These are phyloP conservation scores for Nomada flava DNA, from an alignment of 2,888 invertebrate genomes.

Conservation along the genomic window DNA sequence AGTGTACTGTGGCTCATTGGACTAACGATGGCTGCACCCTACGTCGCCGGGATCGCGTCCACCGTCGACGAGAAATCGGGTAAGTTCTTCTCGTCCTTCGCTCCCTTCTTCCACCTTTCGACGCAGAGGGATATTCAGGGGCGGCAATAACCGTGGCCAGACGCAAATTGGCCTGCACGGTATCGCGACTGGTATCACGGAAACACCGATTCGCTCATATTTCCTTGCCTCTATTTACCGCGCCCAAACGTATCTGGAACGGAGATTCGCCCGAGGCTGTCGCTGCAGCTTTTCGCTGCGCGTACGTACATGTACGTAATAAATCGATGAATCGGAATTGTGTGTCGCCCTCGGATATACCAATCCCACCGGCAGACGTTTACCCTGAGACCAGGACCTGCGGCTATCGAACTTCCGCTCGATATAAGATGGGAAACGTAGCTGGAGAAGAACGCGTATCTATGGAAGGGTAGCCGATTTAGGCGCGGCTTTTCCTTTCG, in stretches of 20 bases:
- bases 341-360: background rate
- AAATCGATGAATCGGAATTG: constrained; percentile 43
- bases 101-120: background rate
- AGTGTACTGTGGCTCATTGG: constrained; percentile 78
- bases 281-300: constrained; percentile 31
- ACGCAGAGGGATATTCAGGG: background rate
- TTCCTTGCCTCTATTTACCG: constrained; percentile 32
- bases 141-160: background rate
- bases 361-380: background rate
- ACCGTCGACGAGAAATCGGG: constrained; percentile 74
- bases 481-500: constrained; percentile 58
- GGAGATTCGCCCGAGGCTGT: constrained; percentile 27
- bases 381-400: no score
- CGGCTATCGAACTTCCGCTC: background rate
- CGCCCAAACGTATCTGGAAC: constrained; percentile 16
- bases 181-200: constrained; percentile 3
- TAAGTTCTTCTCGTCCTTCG: constrained; percentile 55
- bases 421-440: background rate
- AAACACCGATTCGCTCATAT: constrained; percentile 5
- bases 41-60: constrained; percentile 69
- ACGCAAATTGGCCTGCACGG: background rate
- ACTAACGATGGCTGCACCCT: constrained; percentile 77
- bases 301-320: constrained; percentile 12
- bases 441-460: background rate
- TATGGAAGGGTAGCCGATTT: constrained; percentile 45